Conservation (phyloP, 2,888 invertebrate species). For the Eulithis testata region DNA sequence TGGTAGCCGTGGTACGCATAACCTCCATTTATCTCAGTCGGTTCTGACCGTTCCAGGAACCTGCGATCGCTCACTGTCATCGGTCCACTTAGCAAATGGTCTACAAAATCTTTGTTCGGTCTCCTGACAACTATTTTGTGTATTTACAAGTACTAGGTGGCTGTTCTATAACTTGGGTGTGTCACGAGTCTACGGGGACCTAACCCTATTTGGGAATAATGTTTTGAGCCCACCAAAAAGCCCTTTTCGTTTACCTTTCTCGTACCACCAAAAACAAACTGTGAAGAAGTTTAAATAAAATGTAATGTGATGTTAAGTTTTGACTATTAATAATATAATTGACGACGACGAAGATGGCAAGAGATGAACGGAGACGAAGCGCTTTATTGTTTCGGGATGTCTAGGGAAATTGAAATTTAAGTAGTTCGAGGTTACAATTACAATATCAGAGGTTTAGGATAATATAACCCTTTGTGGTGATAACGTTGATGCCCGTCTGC, state of each 20-base stretch:
- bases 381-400: constrained; percentile 10
- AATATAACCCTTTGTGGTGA: not conserved
- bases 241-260: too few relatives aligned
- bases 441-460: not conserved
- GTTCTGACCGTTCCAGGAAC: constrained; percentile 23
- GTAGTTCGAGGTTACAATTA: constrained; percentile 1
- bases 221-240: constrained; percentile 4
- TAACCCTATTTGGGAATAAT: constrained; percentile 21
- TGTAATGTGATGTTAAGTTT: too few relatives aligned
- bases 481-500: not conserved
- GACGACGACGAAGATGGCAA: too few relatives aligned
- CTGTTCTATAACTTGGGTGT: constrained; percentile 15
- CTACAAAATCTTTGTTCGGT: constrained; percentile 26
- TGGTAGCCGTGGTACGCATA: constrained; percentile 21
- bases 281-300: too few relatives aligned
- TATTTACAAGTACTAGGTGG: constrained; percentile 19
- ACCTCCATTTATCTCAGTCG: constrained; percentile 25
- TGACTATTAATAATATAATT: too few relatives aligned
- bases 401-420: constrained; percentile 5
- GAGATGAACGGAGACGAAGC: not conserved
- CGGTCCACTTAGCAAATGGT: constrained; percentile 29
- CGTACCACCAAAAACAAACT: too few relatives aligned
- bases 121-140: constrained; percentile 21
- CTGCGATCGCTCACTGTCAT: constrained; percentile 28
- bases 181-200: constrained; percentile 20